Evolutionary conservation across 2,888 invertebrate genomes (phyloP).

Genomic region (Sinopyrophorus schimmeli): DNA sequence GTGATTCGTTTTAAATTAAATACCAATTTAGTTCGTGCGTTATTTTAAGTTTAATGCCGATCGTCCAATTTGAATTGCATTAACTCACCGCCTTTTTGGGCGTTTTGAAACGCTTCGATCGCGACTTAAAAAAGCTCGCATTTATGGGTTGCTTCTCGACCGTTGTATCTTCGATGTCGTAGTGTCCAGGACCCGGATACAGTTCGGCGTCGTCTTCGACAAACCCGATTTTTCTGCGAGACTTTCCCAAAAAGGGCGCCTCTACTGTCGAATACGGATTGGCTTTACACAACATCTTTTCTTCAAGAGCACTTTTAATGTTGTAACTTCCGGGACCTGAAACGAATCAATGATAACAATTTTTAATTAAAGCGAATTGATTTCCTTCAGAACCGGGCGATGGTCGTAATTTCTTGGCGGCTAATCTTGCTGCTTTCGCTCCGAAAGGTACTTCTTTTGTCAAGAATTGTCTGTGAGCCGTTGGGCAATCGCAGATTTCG

Average conservation of each 20-base stretch:
- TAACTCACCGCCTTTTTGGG: conserved; percentile 22
- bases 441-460: conserved; percentile 31
- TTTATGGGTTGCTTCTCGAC: conserved; percentile 6
- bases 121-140: conserved; percentile 38
- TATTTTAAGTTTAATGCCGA: not conserved
- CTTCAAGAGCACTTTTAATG: conserved; percentile 34
- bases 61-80: conserved; percentile 17
- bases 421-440: conserved; percentile 17
- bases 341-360: no score
- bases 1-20: not conserved
- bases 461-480: conserved; percentile 32
- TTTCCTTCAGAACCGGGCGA: no score
- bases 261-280: conserved; percentile 30
- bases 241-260: conserved; percentile 40
- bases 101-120: conserved; percentile 32
- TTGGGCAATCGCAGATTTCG: conserved; percentile 24
- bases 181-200: conserved; percentile 41
- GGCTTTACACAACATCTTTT: conserved; percentile 33
- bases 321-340: conserved; percentile 38
- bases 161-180: conserved; percentile 32
- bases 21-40: not conserved
- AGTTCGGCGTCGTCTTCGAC: conserved; percentile 31
- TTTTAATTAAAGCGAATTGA: no score
- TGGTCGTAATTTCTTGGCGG: no score
- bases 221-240: conserved; percentile 34